Conservation (phyloP, 2,797 vertebrate genomes). For the Crocodylus rhombifer region DNA sequence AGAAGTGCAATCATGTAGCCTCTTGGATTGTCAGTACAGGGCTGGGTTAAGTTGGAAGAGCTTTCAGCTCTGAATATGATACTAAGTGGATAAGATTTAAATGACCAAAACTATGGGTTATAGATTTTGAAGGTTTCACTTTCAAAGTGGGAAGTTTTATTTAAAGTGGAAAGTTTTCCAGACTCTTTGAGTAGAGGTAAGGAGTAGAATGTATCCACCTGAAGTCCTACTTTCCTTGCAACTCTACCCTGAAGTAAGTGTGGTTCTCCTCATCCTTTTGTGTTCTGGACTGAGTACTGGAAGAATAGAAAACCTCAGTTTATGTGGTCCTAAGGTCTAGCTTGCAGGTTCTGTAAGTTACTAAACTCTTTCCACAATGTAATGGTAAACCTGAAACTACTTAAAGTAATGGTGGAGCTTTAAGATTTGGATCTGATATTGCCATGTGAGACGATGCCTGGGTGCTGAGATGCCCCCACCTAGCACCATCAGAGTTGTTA, state of each 20-base stretch:
- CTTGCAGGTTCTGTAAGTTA: too few relatives aligned
- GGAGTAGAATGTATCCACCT: neutral
- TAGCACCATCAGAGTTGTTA: too few relatives aligned
- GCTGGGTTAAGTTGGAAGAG: accelerated
- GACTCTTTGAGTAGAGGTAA: neutral
- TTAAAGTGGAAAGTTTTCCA: neutral
- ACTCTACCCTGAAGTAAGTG: neutral
- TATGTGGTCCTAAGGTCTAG: too few relatives aligned
- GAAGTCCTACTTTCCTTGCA: accelerated
- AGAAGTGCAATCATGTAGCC: accelerated
- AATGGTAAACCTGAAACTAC: too few relatives aligned
- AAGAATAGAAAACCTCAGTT: accelerated
- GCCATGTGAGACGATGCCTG: too few relatives aligned
- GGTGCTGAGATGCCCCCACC: too few relatives aligned
- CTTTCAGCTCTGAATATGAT: neutral
- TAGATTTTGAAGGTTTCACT: neutral
- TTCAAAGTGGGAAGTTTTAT: neutral
- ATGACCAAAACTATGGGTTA: neutral
- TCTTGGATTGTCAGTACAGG: neutral
- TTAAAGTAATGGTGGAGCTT: too few relatives aligned
- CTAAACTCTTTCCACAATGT: too few relatives aligned
- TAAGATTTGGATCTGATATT: too few relatives aligned
- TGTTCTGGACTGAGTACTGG: accelerated
- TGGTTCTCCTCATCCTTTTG: neutral
- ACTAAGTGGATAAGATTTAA: neutral